Base-by-base conservation (phyloP, 2,797 vertebrate genomes). In the Gallirallus australis region DNA sequence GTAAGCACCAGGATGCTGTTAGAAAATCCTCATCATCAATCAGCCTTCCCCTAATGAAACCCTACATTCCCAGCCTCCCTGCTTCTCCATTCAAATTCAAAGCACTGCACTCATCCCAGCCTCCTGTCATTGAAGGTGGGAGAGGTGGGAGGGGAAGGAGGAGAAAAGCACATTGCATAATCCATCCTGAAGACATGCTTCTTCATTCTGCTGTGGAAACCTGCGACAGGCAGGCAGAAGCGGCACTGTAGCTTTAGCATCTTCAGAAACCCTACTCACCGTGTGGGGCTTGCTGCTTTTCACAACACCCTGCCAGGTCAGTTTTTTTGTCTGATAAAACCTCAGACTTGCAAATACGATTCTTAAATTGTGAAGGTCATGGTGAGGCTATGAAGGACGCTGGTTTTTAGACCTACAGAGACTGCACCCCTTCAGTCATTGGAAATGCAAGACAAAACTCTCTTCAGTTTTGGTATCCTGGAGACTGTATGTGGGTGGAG, bases 71-170 rank as follows among this genome's bases (percentile, higher is more conserved):
- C 15, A 60, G n/a, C 39, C 42, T 64, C 42, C 25, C 17, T 7
- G 8, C 57, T 64, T 66, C n/a, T 90, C 53, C 50, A 54, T 45
- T 63, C 27, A 47, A 27, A 92, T 45, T 63, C 27, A 47, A 30
- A 92, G 53, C 35, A 23, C 28, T 63, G 37, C 3, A 7, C 2
- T 65, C 65, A 20, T 64, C 45, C 24, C 17, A 28, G 24, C 42
- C 18, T n/a, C 13, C 2, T 0, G 4, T 30, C 2, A 2, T 17
- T 71, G 37, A 61, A 73, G 3, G 3, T 48, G 21, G 53, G 12
- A 5, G 14, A 73, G 2, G 3, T 48, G 18, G 53, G 12, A 5
- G 14, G 12, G 42, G 8, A 9, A 19, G 42, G 42, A 18, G 5
- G 16, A 21, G 50, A 57, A 42, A 56, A 35, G 14, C 30, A 17